Conservation (phyloP, 2,888 invertebrate genomes). For the Uloborus plumipes region DNA sequence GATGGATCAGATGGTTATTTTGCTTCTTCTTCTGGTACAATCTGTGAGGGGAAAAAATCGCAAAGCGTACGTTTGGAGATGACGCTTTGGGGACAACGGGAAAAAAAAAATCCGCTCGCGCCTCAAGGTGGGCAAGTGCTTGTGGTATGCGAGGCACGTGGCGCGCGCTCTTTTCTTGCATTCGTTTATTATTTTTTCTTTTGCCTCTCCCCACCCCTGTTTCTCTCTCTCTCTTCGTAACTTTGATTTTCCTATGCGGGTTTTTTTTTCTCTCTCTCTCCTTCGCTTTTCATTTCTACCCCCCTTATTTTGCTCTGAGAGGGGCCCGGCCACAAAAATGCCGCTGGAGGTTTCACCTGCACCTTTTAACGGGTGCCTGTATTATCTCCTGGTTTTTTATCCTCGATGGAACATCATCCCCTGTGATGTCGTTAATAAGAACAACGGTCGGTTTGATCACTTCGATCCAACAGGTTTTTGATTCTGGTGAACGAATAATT, state of each 20-base stretch:
- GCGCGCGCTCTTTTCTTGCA: conserved; percentile 51
- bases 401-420: no score
- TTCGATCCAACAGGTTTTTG: no score
- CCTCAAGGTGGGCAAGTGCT: conserved; percentile 59
- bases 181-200: conserved; percentile 17
- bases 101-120: no score
- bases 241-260: not conserved
- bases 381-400: not conserved
- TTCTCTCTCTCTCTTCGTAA: not conserved
- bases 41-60: no score
- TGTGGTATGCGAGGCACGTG: conserved; percentile 60
- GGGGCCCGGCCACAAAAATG: conserved; percentile 47
- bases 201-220: conserved; percentile 13
- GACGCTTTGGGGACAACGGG: no score
- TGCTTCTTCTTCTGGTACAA: no score
- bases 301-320: conserved; percentile 7
- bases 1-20: no score
- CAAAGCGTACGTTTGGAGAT: no score
- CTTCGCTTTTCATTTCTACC: conserved; percentile 11
- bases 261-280: not conserved
- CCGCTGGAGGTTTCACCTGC: not conserved
- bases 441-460: no score
- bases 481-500: no score
- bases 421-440: no score
- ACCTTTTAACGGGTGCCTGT: not conserved